These are phyloP conservation scores for Centruroides vittatus DNA, from an alignment of 1,140 invertebrate species.

Conservation along the genomic window DNA sequence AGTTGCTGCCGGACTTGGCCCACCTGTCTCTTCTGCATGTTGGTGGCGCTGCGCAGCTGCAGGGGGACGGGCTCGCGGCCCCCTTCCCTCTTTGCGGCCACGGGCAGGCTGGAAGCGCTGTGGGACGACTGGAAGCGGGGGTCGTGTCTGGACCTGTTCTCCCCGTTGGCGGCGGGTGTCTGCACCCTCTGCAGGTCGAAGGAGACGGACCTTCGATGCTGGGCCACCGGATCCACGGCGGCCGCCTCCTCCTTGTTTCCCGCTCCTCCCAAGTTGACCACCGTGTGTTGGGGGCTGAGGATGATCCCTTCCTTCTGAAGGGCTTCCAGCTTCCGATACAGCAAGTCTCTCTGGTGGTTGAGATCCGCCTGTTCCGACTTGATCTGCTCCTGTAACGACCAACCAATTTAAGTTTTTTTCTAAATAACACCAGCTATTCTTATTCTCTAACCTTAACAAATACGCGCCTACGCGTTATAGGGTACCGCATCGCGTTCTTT, in stretches of 20 bases:
- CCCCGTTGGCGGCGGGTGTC: constrained; percentile 20
- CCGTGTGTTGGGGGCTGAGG: constrained; percentile 24
- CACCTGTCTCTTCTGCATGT: constrained; percentile 55
- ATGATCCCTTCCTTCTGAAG: constrained; percentile 55
- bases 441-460: too few species aligned
- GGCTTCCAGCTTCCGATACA: constrained; percentile 66
- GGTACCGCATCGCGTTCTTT: too few species aligned
- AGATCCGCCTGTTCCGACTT: constrained; percentile 63
- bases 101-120: neutral
- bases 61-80: constrained; percentile 36
- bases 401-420: too few species aligned
- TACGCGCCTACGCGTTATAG: too few species aligned
- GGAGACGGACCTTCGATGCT: constrained; percentile 13
- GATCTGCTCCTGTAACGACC: constrained; percentile 44
- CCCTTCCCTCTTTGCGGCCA: constrained; percentile 15
- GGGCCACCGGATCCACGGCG: constrained; percentile 19
- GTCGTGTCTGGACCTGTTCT: constrained; percentile 21
- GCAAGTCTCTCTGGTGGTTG: constrained; percentile 65
- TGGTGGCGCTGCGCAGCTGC: constrained; percentile 63
- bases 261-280: constrained; percentile 14
- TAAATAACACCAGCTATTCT: too few species aligned
- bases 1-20: constrained; percentile 62
- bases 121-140: constrained; percentile 12
- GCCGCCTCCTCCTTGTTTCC: constrained; percentile 24
- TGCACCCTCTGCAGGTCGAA: constrained; percentile 5